Evolutionary conservation across 2,113 vertebrate genomes (phyloP), one percentile per base, ranked within the genome.

Genomic region (Puffinus mauretanicus): DNA sequence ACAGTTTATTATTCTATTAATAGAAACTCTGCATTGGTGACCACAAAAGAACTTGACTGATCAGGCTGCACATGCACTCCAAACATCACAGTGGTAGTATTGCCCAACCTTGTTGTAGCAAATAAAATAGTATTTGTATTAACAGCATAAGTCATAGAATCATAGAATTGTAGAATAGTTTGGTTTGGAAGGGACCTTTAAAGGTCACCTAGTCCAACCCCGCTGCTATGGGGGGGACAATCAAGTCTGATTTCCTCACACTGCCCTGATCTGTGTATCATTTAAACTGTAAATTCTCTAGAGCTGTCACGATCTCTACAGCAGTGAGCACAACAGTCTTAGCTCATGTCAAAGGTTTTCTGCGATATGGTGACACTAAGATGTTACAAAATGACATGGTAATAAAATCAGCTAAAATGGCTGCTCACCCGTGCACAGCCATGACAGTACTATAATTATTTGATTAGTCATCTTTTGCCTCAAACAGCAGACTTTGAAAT

Each of bases 401-500:
- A 94, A 90, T 38, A 92, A 93, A 91, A 79, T 57, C 38, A 64
- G 42, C 60, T 67, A 67, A 89, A 93, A 84, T 21, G 72, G 65
- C 21, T 0, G 1, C 54, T 93, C 34, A 26, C 21, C 20, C 13
- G 1, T 36, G n/a, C 61, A 71, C 47, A 82, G 32, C 20, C 69
- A 75, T 38, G 29, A 83, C 42, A 90, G 64, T 32, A 83, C 73
- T 70, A 12, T 16, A 88, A 54, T 66, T 88, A 66, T 30, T 79
- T 70, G 52, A 88, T 88, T 82, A 89, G 57, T 51, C 44, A 82
- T 57, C 71, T 94, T 89, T 71, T 85, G 57, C 62, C 25, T 87
- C 70, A 22, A 91, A 80, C 57, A 94, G 66, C 78, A 93, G 12
- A 65, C 95, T 93, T 82, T 89, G 81, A 97, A 96, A 78, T 67